phyloP scores from a whole-genome alignment of 37 sponge, comb jelly and placozoan genomes.

The Halichondria panicea region DNA sequence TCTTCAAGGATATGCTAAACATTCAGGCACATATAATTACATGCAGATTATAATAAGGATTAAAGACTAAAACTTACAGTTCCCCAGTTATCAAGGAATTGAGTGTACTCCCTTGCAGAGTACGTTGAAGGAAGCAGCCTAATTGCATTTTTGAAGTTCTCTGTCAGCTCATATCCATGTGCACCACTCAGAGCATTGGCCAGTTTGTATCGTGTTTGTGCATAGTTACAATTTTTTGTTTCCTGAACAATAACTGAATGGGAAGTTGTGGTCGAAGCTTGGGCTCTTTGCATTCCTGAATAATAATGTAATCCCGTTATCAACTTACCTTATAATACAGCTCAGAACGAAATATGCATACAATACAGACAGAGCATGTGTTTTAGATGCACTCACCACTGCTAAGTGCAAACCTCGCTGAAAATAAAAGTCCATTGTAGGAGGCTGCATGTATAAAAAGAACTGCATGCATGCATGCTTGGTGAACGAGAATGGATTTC shows the following conservation, averaged over 20 bases:
- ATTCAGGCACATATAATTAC: background rate
- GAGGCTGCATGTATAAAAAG: background rate
- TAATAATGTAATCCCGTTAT: background rate
- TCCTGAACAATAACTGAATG: background rate
- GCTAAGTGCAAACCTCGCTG: background rate
- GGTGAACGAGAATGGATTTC: background rate
- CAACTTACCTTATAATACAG: background rate
- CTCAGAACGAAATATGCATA: background rate
- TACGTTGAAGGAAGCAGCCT: background rate
- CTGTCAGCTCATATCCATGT: background rate
- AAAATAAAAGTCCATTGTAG: background rate
- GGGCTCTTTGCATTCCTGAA: background rate
- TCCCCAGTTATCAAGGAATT: slow-evolving; percentile 6
- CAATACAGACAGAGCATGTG: background rate
- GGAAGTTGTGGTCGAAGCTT: background rate
- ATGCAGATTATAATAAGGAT: background rate
- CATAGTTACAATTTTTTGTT: slow-evolving; percentile 1
- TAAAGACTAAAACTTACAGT: slow-evolving; percentile 1
- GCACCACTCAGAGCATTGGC: background rate
- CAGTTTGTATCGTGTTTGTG: background rate
- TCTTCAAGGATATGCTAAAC: background rate
- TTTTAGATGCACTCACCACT: background rate
- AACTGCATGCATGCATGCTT: background rate
- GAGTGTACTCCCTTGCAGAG: background rate
- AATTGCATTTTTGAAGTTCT: background rate